A percentile compares a stretch with the other conserved stretches of the same genome.
Evolutionary conservation across 2,888 invertebrate genomes (phyloP).

Genomic region (Iselma pallidipennis): DNA sequence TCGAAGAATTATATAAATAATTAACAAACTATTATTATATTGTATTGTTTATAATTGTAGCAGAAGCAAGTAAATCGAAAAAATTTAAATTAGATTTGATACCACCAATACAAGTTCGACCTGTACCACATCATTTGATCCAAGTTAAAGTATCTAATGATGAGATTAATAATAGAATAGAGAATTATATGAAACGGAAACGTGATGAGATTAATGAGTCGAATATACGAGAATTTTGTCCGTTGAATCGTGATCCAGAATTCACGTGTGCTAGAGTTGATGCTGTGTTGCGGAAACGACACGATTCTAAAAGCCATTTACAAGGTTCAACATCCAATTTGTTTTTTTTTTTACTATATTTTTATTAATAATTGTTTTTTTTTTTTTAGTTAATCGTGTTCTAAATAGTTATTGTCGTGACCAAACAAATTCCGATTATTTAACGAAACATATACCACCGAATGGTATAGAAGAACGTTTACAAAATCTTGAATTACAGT

Average conservation of each 20-base stretch:
- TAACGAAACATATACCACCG: no score
- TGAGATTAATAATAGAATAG: constrained; percentile 71
- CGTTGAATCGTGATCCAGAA: constrained; percentile 54
- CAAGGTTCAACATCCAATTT: constrained; percentile 62
- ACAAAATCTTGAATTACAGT: constrained; percentile 65
- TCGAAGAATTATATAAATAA: constrained; percentile 50
- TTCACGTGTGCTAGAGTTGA: constrained; percentile 77
- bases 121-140: constrained; percentile 59
- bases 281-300: constrained; percentile 70
- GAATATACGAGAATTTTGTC: constrained; percentile 77
- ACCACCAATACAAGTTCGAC: constrained; percentile 43
- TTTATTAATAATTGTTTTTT: constrained; percentile 4
- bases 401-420: constrained; percentile 65
- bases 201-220: constrained; percentile 72
- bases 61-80: constrained; percentile 27
- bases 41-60: constrained; percentile 20
- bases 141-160: constrained; percentile 71
- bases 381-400: constrained; percentile 67
- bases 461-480: constrained; percentile 70
- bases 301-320: constrained; percentile 78
- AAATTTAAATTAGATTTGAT: constrained; percentile 36
- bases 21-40: neutral
- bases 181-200: constrained; percentile 76
- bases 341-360: no score
- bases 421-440: no score